Conservation (phyloP, 2,888 invertebrate genomes). For the Platycheirus rosarum region DNA sequence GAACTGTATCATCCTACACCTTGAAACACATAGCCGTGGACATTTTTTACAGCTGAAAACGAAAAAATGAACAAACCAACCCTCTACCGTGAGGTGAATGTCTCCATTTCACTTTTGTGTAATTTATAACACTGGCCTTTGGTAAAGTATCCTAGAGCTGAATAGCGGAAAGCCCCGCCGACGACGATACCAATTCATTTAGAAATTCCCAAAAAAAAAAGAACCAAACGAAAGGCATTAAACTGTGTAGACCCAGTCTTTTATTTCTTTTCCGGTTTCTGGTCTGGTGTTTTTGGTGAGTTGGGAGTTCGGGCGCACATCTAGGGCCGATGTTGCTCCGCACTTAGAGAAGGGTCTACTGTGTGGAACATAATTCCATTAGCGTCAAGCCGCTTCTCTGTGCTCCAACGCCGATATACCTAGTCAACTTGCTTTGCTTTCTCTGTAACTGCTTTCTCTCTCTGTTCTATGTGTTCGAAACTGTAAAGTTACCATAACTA, state of each 20-base stretch:
- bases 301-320: background rate
- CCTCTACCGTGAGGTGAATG: slow-evolving; percentile 18
- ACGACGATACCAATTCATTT: slow-evolving; percentile 61
- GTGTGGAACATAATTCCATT: slow-evolving; percentile 70
- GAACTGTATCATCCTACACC: background rate
- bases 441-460: slow-evolving; percentile 46
- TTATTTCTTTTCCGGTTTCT: slow-evolving; percentile 39
- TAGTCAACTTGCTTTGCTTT: slow-evolving; percentile 35
- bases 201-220: slow-evolving; percentile 47
- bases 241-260: slow-evolving; percentile 45
- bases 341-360: slow-evolving; percentile 39
- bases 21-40: background rate
- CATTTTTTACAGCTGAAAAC: background rate
- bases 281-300: slow-evolving; percentile 7
- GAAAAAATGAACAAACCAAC: slow-evolving; percentile 15
- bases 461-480: slow-evolving; percentile 21
- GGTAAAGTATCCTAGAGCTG: slow-evolving; percentile 13
- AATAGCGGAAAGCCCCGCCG: background rate
- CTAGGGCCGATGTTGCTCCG: slow-evolving; percentile 27
- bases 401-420: slow-evolving; percentile 20
- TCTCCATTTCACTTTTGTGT: slow-evolving; percentile 41
- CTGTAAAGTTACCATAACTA: slow-evolving; percentile 34
- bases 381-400: slow-evolving; percentile 62
- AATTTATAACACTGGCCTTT: slow-evolving; percentile 61
- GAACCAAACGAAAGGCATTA: slow-evolving; percentile 44